Conservation (phyloP, 2,888 invertebrate genomes). For the Parnassius apollo region DNA sequence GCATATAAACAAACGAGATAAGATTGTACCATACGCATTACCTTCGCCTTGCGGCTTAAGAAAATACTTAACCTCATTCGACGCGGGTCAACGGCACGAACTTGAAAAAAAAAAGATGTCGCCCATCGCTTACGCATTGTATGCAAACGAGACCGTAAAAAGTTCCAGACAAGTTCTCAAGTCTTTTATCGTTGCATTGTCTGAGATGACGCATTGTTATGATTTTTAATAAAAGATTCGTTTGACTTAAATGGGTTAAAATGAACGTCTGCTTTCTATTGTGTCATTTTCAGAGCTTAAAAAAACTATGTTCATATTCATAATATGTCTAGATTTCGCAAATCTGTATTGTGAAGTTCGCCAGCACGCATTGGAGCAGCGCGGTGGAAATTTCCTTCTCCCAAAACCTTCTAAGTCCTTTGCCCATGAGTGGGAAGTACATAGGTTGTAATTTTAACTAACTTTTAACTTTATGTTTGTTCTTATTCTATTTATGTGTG, state of each 20-base stretch:
- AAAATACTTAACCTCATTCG: conserved; percentile 14
- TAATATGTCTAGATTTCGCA: too few species aligned
- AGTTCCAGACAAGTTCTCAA: conserved; percentile 6
- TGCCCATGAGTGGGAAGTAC: too few species aligned
- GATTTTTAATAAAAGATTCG: conserved; percentile 3
- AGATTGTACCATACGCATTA: conserved; percentile 14
- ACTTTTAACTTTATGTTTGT: too few species aligned
- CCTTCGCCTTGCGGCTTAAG: conserved; percentile 18
- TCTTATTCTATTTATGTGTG: too few species aligned
- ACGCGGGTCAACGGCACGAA: conserved; percentile 29
- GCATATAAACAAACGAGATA: conserved; percentile 22
- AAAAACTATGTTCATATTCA: too few species aligned
- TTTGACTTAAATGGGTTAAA: conserved; percentile 12
- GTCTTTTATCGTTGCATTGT: conserved; percentile 20
- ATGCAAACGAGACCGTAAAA: conserved; percentile 31
- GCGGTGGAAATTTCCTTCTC: too few species aligned
- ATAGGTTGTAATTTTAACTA: too few species aligned
- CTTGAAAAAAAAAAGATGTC: conserved; percentile 28
- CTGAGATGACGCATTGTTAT: conserved; percentile 10
- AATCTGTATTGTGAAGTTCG: too few species aligned
- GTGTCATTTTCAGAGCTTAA: not conserved
- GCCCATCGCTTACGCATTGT: conserved; percentile 33
- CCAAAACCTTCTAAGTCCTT: too few species aligned
- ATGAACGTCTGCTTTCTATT: not conserved
- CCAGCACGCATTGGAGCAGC: too few species aligned